Base-by-base conservation (phyloP, 2,797 vertebrate species). In the Spondyliosoma cantharus region DNA sequence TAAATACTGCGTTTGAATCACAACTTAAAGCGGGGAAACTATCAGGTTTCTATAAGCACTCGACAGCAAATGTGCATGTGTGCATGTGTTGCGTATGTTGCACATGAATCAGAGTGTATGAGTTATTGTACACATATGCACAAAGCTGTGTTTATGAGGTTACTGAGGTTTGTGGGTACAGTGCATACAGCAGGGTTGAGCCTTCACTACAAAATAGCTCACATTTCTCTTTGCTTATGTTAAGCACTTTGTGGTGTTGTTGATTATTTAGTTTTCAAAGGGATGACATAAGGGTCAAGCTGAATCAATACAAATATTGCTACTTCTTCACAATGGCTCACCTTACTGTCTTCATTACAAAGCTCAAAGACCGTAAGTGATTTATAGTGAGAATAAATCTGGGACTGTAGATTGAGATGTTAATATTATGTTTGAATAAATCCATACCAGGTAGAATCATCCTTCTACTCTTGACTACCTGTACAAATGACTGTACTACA, bases 231-330 rank as follows among this genome's bases (percentile, higher is more conserved):
- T 63, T 50, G 67, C 22, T 37, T 50, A 27, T 59, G 24, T 25
- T 70, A 76, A 20, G 48, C 20, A 45, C 62, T 71, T 54, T 56
- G 65, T 49, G 65, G 54, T 52, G 25, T 54, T 71, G 76, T 59
- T 27, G 49, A 50, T 61, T 25, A 43, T 45, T 69, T 62, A 0
- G 14, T 77, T 78, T 83, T 69, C 8, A 58, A 25, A 42, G 46
- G 29, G 49, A 48, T 54, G 65, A 70, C n/a, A 63, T 42, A 81
- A 68, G 76, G 56, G 60, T 76, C 29, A 27, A 27, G 5, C 17
- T 57, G 53, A 77, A 75, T 78, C 66, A 60, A 83, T 67, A 63
- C 14, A 53, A 60, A 76, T 60, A 48, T 13, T 54, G 16, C 61
- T 76, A 50, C 60, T 69, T 59, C 43, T 76, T 27, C 54, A 37